Percentiles rank a stretch among this genome's conserved stretches.
Conservation (phyloP, 2,797 vertebrate genomes). For the Dromococcyx pavoninus region DNA sequence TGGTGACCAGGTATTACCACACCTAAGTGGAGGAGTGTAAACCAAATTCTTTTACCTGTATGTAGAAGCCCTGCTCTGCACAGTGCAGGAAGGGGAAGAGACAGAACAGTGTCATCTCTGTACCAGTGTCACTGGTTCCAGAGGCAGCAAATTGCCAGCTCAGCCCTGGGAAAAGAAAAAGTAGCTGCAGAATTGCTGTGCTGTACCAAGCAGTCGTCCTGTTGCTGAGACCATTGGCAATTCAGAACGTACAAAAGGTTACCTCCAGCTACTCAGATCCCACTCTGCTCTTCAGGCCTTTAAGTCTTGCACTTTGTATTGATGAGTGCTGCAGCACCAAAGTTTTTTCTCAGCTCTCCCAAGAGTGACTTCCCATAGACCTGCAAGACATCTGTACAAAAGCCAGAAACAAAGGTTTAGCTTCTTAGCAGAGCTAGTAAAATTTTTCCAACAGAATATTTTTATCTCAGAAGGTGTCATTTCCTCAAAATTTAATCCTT, state of each 20-base stretch:
- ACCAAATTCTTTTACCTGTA: background rate
- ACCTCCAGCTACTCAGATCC: background rate
- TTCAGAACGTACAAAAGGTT: background rate
- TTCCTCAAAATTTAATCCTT: background rate
- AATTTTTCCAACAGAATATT: background rate
- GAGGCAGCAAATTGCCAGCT: background rate
- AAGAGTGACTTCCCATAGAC: background rate
- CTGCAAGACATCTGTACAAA: background rate
- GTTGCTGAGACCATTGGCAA: background rate
- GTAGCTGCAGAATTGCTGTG: background rate
- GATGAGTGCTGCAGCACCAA: background rate
- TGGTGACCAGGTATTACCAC: background rate
- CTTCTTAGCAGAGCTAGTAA: background rate
- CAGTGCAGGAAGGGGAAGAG: background rate
- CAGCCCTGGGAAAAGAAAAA: background rate
- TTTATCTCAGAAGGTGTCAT: background rate
- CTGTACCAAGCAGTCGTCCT: background rate
- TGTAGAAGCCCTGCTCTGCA: background rate
- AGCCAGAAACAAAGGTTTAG: background rate
- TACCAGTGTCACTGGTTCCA: background rate
- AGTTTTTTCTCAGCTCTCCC: background rate
- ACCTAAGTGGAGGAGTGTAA: background rate
- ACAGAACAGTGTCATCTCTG: background rate
- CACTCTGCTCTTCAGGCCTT: background rate
- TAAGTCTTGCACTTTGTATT: background rate